Conservation (phyloP, 2,888 invertebrate species). For the Synergus gifuensis region DNA sequence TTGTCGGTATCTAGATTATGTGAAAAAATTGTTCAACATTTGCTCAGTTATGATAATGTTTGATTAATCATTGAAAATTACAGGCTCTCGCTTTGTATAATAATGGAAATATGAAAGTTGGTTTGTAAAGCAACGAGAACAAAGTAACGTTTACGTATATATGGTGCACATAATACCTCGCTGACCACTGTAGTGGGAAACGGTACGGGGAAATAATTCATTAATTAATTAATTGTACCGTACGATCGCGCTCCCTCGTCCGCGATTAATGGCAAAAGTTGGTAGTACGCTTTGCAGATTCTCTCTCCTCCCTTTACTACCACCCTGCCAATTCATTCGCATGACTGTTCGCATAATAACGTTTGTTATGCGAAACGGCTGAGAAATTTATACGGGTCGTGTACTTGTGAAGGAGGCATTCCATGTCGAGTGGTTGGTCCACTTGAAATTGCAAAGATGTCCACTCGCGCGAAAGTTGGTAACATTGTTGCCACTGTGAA, state of each 20-base stretch:
- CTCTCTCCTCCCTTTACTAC: slow-evolving; percentile 44
- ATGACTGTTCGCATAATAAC: slow-evolving; percentile 57
- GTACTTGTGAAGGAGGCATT: slow-evolving; percentile 42
- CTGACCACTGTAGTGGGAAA: slow-evolving; percentile 20
- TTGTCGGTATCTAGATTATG: too few species aligned
- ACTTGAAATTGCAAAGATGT: slow-evolving; percentile 34
- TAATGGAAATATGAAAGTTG: slow-evolving; percentile 27
- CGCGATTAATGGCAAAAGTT: slow-evolving; percentile 57
- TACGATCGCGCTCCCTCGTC: slow-evolving; percentile 53
- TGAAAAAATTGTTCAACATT: too few species aligned
- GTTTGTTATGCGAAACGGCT: slow-evolving; percentile 57
- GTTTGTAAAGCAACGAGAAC: slow-evolving; percentile 8
- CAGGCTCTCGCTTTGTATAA: background rate
- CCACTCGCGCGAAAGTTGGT: slow-evolving; percentile 21
- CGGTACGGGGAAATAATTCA: slow-evolving; percentile 46
- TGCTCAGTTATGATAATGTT: too few species aligned
- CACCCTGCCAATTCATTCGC: slow-evolving; percentile 53
- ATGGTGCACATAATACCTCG: slow-evolving; percentile 13
- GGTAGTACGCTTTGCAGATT: slow-evolving; percentile 53
- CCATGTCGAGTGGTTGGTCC: slow-evolving; percentile 19
- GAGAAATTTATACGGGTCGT: slow-evolving; percentile 57
- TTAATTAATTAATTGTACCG: slow-evolving; percentile 56
- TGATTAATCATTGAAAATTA: background rate
- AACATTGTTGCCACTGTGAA: slow-evolving; percentile 2
- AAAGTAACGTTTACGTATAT: slow-evolving; percentile 7